Evolutionary conservation across 2,888 invertebrate genomes (phyloP), one percentile per base, ranked within the genome.

Genomic region (Prenolepis imparis): DNA sequence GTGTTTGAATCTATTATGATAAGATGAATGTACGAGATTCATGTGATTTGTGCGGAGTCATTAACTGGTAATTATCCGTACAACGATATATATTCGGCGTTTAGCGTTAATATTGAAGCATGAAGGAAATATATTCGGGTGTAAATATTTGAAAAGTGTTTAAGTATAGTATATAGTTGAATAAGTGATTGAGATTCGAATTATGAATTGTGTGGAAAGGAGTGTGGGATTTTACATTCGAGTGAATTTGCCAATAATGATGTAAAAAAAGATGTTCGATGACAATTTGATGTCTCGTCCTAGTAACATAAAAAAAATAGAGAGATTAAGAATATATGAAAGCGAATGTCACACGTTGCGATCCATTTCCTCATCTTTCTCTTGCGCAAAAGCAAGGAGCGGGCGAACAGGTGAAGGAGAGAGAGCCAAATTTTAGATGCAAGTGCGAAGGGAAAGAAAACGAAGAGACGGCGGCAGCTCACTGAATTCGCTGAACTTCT

Each of bases 371-470:
- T 52, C n/a, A 52, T 18, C 59, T 57, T n/a, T 28, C 15, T 15
- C 6, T 74, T 2, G 48, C 9, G 57, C n/a, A 28, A 28, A 15
- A 36, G 32, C 4, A 32, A 9, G 41, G 55, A 3, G 9, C 6
- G 55, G 4, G 8, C n/a, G 55, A n/a, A n/a, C n/a, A n/a, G 9
- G 5, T 32, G 28, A 32, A n/a, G 12, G n/a, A n/a, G 73, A 5
- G 18, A 21, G 39, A 41, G 32, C 48, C 78, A 61, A 70, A 80
- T 80, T 80, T 80, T 59, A 70, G 70, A 80, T 70, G 59, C 78
- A 61, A 70, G 78, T 59, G 44, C 70, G 70, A 80, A 70, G 28
- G 44, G 55, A 59, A 70, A 68, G 67, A 57, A 57, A 78, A 78
- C 57, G 57, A 39, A 57, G 44, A 44, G 57, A 32, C 41, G 57